Percentiles rank a stretch among this genome's conserved stretches.
phyloP scores from a whole-genome alignment of 2,888 invertebrate species.

The Podabrus alpinus region DNA sequence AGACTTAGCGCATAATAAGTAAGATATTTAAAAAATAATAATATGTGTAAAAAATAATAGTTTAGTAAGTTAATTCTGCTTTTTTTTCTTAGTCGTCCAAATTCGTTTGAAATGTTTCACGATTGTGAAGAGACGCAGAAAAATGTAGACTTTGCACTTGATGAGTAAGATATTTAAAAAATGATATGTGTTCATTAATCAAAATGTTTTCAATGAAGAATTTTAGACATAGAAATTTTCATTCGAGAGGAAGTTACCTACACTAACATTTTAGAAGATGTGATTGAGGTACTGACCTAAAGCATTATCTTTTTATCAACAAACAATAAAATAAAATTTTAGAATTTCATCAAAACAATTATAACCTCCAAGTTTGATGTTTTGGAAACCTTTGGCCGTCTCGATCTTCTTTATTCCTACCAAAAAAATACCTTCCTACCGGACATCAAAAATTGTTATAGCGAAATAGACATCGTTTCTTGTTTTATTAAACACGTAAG shows the following conservation, averaged over 20 bases:
- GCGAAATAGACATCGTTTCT: background rate
- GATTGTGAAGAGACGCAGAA: background rate
- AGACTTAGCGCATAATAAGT: too few species aligned
- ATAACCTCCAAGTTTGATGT: background rate
- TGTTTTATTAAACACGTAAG: constrained; percentile 19
- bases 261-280: constrained; percentile 2
- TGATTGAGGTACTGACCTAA: background rate
- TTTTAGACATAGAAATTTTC: constrained; percentile 1
- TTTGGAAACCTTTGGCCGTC: constrained; percentile 5
- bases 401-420: constrained; percentile 9
- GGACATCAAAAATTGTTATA: background rate
- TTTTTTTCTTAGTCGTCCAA: background rate
- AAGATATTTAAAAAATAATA: too few species aligned
- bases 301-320: background rate
- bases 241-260: constrained; percentile 10
- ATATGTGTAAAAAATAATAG: too few species aligned
- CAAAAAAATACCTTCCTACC: constrained; percentile 14
- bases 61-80: too few species aligned
- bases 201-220: background rate
- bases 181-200: background rate
- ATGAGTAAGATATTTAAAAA: background rate
- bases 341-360: constrained; percentile 6
- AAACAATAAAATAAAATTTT: background rate
- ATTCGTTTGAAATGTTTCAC: background rate
- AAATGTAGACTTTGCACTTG: background rate